phyloP scores from a whole-genome alignment of 2,888 invertebrate genomes.

The Mycalesis mineus region DNA sequence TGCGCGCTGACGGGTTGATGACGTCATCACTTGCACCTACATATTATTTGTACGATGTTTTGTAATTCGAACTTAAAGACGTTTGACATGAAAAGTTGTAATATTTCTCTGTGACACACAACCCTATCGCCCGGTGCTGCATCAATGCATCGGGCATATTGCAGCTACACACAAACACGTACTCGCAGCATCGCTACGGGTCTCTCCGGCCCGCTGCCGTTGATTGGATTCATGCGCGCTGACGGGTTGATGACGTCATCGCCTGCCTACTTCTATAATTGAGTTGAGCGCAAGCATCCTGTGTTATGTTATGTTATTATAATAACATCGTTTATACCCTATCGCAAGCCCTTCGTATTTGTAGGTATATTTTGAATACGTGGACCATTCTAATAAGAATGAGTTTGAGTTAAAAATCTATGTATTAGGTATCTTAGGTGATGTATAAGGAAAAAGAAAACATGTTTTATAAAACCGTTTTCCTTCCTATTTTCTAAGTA shows the following conservation, averaged over 20 bases:
- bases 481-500: no score
- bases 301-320: constrained; percentile 6
- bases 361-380: no score
- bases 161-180: constrained; percentile 44
- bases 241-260: constrained; percentile 34
- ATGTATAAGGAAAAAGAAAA: no score
- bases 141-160: constrained; percentile 67
- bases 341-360: no score
- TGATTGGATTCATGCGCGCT: constrained; percentile 71
- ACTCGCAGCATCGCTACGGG: constrained; percentile 47
- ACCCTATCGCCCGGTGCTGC: constrained; percentile 49
- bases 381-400: no score
- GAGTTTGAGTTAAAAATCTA: no score
- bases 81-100: no score
- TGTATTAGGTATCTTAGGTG: no score
- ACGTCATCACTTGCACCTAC: constrained; percentile 29
- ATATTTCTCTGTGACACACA: no score
- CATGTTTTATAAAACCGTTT: no score
- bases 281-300: constrained; percentile 13
- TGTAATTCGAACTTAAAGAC: no score
- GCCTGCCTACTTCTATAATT: constrained; percentile 26
- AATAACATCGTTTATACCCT: not conserved
- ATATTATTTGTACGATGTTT: no score
- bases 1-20: constrained; percentile 44
- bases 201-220: constrained; percentile 46